Base-by-base conservation (phyloP, 2,888 invertebrate species). In the Colostygia pectinataria region DNA sequence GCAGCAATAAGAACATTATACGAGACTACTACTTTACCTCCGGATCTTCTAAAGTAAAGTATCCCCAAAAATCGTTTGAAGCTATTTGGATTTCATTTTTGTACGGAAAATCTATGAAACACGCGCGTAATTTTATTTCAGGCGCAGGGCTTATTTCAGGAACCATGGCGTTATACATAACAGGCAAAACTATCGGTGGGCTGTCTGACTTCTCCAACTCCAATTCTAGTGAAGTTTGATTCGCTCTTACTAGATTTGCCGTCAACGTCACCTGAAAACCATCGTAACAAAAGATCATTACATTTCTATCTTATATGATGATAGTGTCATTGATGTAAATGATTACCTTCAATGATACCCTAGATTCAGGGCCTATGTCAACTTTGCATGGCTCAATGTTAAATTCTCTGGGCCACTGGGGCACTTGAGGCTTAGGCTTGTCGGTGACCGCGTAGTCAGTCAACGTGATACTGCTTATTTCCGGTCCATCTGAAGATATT, bases 21-120 rank as follows among this genome's bases (percentile, higher is more conserved):
- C n/a, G n/a, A n/a, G n/a, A n/a, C n/a, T n/a, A n/a, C n/a, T n/a
- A n/a, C n/a, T n/a, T 15, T 45, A 56, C 52, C 29, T 31, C 49
- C 4, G 57, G 45, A 13, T 74, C 65, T 29, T 65, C 67, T 33
- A 74, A 41, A 28, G 66, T 74, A 28, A 73, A 77, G 51, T 71
- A 73, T 45, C 71, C 93, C 55, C 83, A 80, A 55, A 91, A 79
- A 20, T 89, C 81, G 15, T 80, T 76, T 48, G 92, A 91, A 4
- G 71, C 70, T 7, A 94, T 61, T 5, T 61, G 64, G 25, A 93
- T 76, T n/a, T 84, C 81, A 33, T 88, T 68, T 9, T 77, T 71
- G 55, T 93, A 93, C 0, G 87, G 74, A 54, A 80, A 92, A 59
- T 92, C 91, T 10, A 93, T 61, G 63, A 93, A 94, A 61, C 93